These are phyloP conservation scores for Chloropsis cyanopogon DNA, from an alignment of 2,113 vertebrate genomes.

Conservation along the genomic window DNA sequence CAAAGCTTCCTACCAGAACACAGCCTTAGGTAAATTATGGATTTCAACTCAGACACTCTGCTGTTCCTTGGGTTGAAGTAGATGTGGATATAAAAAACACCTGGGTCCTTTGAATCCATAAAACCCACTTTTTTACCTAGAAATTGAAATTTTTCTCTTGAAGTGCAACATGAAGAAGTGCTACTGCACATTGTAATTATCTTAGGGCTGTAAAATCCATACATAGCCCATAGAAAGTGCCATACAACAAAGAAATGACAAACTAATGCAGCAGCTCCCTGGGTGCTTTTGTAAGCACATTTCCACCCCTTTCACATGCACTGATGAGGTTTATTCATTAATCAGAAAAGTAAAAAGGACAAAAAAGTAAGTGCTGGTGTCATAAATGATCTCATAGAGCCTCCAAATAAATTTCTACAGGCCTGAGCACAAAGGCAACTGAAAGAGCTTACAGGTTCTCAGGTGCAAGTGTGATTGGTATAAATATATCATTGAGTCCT, in stretches of 20 bases:
- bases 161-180: background rate
- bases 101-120: background rate
- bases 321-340: background rate
- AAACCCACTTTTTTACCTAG: background rate
- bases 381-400: background rate
- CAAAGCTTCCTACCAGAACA: background rate
- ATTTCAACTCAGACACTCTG: background rate
- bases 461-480: background rate
- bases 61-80: background rate
- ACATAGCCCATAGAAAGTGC: background rate
- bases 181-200: background rate
- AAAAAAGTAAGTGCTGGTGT: background rate
- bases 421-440: background rate
- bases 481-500: background rate
- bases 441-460: background rate
- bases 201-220: background rate
- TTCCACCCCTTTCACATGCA: background rate
- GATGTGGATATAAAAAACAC: background rate
- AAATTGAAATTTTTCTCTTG: background rate
- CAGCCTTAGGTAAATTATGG: background rate
- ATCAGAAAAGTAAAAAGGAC: background rate
- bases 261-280: background rate
- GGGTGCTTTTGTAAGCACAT: background rate
- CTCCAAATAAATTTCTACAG: background rate
- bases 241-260: background rate